phyloP scores from a whole-genome alignment of 2,888 invertebrate genomes.

The Zele albiditarsus region DNA sequence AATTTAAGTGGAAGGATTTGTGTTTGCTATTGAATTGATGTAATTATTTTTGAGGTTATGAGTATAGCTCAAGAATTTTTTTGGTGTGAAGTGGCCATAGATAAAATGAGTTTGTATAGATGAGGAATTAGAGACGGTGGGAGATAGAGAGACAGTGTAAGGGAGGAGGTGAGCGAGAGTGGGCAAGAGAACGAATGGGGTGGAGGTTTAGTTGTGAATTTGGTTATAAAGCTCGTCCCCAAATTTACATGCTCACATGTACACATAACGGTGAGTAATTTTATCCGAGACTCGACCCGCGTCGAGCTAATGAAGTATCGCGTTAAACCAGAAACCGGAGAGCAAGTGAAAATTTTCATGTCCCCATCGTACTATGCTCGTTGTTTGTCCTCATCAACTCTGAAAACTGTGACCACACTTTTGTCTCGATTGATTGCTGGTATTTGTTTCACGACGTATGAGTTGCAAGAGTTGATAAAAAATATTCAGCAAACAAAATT shows the following conservation, averaged over 20 bases:
- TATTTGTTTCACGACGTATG: neutral
- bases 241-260: conserved; percentile 11
- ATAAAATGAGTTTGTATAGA: too few species aligned
- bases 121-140: too few species aligned
- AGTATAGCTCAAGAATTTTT: too few species aligned
- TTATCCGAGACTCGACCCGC: conserved; percentile 47
- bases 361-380: conserved; percentile 20
- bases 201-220: neutral
- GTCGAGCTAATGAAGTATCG: conserved; percentile 68
- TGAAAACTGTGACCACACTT: neutral
- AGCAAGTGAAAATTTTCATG: conserved; percentile 41
- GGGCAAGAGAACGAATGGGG: neutral
- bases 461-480: too few species aligned
- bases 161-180: neutral
- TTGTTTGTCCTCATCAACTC: neutral
- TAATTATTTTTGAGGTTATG: too few species aligned
- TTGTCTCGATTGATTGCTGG: conserved; percentile 15
- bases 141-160: too few species aligned
- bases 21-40: too few species aligned
- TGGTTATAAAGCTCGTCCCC: neutral
- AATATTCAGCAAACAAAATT: too few species aligned
- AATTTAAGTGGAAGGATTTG: too few species aligned
- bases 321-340: conserved; percentile 65
- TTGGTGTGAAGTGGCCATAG: too few species aligned
- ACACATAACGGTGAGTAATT: conserved; percentile 36